These are phyloP conservation scores for Troides helena DNA, from an alignment of 2,888 invertebrate species.

Conservation along the genomic window DNA sequence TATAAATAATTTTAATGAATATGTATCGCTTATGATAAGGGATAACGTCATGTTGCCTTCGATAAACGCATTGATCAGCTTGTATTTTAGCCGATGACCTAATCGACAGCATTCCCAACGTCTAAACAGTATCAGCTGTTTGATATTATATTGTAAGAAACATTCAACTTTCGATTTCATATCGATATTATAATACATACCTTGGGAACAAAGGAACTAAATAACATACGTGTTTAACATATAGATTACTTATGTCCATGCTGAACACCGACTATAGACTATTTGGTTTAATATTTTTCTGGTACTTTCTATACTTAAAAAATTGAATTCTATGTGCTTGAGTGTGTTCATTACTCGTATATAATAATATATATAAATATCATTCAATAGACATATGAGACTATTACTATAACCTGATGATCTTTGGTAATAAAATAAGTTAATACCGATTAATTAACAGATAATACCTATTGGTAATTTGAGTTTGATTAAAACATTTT, in stretches of 20 bases:
- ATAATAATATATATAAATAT: not conserved
- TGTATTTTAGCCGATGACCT: slow-evolving; percentile 16
- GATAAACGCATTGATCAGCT: not conserved
- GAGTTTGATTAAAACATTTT: too few relatives aligned
- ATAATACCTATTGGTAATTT: too few relatives aligned
- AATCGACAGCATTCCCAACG: slow-evolving; percentile 6
- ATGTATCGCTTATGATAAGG: not conserved
- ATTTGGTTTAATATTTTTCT: too few relatives aligned
- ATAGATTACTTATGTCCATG: too few relatives aligned
- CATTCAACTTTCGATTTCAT: not conserved
- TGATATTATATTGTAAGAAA: slow-evolving; percentile 7
- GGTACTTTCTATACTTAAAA: too few relatives aligned
- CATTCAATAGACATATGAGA: not conserved
- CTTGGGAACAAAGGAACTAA: not conserved
- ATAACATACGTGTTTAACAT: too few relatives aligned
- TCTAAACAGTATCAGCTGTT: not conserved
- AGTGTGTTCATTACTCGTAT: too few relatives aligned
- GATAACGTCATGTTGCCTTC: not conserved
- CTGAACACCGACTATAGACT: too few relatives aligned
- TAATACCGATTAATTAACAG: too few relatives aligned
- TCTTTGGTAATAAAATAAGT: too few relatives aligned
- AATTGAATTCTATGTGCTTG: too few relatives aligned
- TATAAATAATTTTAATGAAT: not conserved
- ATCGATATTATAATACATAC: not conserved
- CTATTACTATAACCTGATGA: not conserved